phyloP scores from a whole-genome alignment of 2,797 vertebrate genomes.

The Tapirus indicus region DNA sequence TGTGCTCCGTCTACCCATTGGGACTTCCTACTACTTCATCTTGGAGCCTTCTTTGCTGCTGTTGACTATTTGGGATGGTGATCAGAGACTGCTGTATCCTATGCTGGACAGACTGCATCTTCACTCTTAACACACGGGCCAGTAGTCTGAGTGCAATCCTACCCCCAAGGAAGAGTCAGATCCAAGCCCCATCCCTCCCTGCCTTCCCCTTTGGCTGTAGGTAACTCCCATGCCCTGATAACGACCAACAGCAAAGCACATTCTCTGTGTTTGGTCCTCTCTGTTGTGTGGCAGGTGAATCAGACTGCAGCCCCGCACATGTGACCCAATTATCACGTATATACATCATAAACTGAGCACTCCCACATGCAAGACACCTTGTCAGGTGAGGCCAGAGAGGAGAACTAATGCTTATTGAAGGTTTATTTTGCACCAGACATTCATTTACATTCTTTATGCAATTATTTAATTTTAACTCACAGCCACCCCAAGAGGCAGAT shows the following conservation, averaged over 20 bases:
- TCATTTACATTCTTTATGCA: neutral
- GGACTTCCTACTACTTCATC: neutral
- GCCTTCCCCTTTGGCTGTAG: neutral
- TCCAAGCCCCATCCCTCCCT: neutral
- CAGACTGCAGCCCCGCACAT: too few species aligned
- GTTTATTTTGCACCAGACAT: neutral
- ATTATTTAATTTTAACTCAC: slow-evolving; percentile 6
- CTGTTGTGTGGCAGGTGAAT: neutral
- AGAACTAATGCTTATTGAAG: neutral
- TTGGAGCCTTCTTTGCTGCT: neutral
- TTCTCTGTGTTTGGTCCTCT: neutral
- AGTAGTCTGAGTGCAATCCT: neutral
- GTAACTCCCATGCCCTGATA: neutral
- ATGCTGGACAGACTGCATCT: neutral
- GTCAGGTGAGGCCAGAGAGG: neutral
- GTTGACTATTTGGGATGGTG: neutral
- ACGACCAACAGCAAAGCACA: neutral
- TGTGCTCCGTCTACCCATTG: neutral
- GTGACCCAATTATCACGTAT: neutral
- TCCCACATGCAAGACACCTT: neutral
- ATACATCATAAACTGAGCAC: neutral
- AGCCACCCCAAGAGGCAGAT: neutral
- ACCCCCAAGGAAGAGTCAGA: neutral
- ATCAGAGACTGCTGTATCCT: neutral
- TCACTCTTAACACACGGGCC: neutral